Base-by-base conservation (phyloP, 2,888 invertebrate species). In the Tachina grossa region DNA sequence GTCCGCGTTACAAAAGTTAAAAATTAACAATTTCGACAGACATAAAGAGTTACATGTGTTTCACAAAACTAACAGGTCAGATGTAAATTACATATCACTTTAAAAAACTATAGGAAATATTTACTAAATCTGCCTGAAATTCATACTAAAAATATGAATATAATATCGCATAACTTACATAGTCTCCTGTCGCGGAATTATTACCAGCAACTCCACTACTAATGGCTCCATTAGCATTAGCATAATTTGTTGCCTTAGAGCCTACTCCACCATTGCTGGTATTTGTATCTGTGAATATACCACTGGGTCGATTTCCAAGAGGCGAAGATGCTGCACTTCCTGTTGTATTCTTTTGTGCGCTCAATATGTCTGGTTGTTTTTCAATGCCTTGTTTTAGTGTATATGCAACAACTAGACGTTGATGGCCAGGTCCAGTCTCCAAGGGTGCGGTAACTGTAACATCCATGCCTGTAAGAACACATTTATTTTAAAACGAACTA, bases 401-500 rank as follows among this genome's bases (percentile, higher is more conserved):
- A 89, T 97, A 97, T 13, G 97, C 97, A 22, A 97, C 97, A 55
- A 97, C 97, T 90, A 97, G 97, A 88, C 97, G 94, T 89, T 97
- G 95, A 88, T 97, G 97, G 1, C 96, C 97, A 47, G 97, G 96
- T 87, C 96, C 97, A 55, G 97, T 95, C 91, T 96, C 95, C 88
- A 95, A 92, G 93, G 95, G 95, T 16, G 95, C 93, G 31, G 93
- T 93, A n/a, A 93, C 92, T 45, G 93, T 93, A 59, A 93, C 92
- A 89, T 93, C 93, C 93, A 93, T 93, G 74, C 93, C 93, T 93
- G 59, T 41, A 65, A 87, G 53, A 51, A 55, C 16, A 41, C 14
- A 55, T 41, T 11, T 16, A 49, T 47, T 6, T 55, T 41, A 13
- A 59, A 53, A 55, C 59, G 43, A 59, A 4, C 2, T 55, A 19